A percentile compares a stretch with the other conserved stretches of the same genome.
phyloP scores from a whole-genome alignment of 2,113 vertebrate species.

The Melanerpes aurifrons region DNA sequence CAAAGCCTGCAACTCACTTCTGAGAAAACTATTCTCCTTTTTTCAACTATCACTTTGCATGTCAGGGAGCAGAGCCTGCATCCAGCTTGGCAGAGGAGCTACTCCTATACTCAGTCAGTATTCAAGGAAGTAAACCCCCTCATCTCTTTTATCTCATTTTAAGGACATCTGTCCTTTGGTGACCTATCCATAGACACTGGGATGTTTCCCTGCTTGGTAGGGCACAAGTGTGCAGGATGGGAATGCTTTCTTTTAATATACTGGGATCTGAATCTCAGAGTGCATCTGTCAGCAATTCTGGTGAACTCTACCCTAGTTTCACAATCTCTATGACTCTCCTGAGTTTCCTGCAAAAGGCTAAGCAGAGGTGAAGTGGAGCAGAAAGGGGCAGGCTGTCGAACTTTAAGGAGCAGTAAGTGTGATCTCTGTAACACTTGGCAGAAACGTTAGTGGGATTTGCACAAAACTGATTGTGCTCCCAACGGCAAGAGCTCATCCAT shows the following conservation, averaged over 20 bases:
- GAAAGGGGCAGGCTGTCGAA: background rate
- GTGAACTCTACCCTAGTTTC: background rate
- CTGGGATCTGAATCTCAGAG: background rate
- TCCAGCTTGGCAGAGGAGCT: background rate
- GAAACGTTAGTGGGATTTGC: background rate
- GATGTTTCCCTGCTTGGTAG: background rate
- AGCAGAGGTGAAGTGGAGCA: background rate
- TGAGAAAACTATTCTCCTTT: background rate
- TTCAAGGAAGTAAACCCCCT: rapidly evolving
- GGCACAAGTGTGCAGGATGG: background rate
- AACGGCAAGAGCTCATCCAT: background rate
- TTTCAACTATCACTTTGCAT: background rate
- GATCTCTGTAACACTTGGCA: background rate
- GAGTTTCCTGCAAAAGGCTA: background rate
- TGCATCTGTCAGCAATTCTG: background rate
- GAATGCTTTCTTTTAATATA: background rate
- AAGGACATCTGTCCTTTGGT: background rate
- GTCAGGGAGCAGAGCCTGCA: background rate
- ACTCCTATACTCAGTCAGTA: background rate
- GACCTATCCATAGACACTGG: background rate
- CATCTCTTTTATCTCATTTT: background rate
- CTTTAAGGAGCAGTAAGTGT: background rate
- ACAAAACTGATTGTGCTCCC: background rate
- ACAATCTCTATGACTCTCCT: background rate
- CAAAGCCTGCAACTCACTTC: background rate